Conservation (phyloP, 2,888 invertebrate species). For the Mongoloraphidia duomilia region DNA sequence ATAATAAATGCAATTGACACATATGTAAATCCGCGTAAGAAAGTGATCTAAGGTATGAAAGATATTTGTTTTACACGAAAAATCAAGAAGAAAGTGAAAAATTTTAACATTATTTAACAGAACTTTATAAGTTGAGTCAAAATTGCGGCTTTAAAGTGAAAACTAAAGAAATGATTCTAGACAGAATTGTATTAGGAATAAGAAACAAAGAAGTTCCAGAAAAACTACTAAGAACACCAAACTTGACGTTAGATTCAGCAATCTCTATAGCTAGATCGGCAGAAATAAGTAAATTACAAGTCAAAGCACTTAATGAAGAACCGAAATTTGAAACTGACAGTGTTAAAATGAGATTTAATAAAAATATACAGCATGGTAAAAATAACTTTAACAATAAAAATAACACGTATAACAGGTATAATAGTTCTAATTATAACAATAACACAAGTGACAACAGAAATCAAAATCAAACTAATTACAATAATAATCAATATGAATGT, state of each 20-base stretch:
- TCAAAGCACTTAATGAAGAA: slow-evolving; percentile 19
- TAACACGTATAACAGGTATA: too few relatives aligned
- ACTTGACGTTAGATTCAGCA: neutral
- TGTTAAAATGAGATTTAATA: too few relatives aligned
- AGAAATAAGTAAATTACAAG: slow-evolving; percentile 1
- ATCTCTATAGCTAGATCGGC: neutral
- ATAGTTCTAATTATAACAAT: too few relatives aligned
- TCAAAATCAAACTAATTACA: too few relatives aligned
- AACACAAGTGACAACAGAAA: too few relatives aligned
- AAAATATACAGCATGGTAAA: too few relatives aligned
- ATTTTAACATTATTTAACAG: slow-evolving; percentile 15
- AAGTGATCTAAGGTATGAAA: slow-evolving; percentile 16
- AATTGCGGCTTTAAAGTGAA: slow-evolving; percentile 14
- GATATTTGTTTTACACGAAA: slow-evolving; percentile 14
- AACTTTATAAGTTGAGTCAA: slow-evolving; percentile 13
- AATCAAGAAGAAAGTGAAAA: slow-evolving; percentile 14
- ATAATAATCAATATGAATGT: slow-evolving; percentile 1
- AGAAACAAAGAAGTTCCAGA: slow-evolving; percentile 12
- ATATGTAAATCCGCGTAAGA: slow-evolving; percentile 21
- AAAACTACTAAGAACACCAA: slow-evolving; percentile 8
- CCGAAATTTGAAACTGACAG: too few relatives aligned
- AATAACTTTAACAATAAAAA: too few relatives aligned
- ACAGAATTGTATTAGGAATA: slow-evolving; percentile 13
- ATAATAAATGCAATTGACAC: slow-evolving; percentile 8
- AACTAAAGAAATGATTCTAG: slow-evolving; percentile 12